Evolutionary conservation across 2,797 vertebrate genomes (phyloP).

Genomic region (Sebastes cheni): DNA sequence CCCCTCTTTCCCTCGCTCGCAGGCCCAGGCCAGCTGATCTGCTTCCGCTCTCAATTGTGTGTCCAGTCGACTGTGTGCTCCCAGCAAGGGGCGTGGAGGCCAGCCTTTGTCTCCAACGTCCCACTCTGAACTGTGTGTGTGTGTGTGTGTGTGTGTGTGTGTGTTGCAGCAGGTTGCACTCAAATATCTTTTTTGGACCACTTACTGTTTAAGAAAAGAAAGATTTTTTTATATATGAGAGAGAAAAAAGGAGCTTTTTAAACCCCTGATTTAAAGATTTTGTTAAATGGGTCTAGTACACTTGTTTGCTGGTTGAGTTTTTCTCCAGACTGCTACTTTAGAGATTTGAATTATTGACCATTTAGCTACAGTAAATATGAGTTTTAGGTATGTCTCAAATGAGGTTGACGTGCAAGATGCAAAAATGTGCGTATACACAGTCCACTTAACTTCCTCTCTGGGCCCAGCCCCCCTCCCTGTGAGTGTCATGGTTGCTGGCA

Average conservation of each 20-base stretch:
- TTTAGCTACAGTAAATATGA: background rate
- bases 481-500: conserved; percentile 72
- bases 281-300: background rate
- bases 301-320: background rate
- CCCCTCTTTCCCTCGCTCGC: conserved; percentile 24
- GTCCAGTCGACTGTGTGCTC: conserved; percentile 82
- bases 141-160: conserved; percentile 20
- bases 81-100: conserved; percentile 71
- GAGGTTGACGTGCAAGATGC: background rate
- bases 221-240: background rate
- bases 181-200: conserved; percentile 34
- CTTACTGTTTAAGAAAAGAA: conserved; percentile 27
- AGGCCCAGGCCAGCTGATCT: conserved; percentile 81
- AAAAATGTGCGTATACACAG: conserved; percentile 17
- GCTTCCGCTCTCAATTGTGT: conserved; percentile 83
- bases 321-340: background rate
- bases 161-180: conserved; percentile 39
- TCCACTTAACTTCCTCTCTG: conserved; percentile 61
- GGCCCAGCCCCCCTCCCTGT: conserved; percentile 35
- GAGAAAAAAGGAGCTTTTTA: conserved; percentile 5
- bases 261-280: background rate
- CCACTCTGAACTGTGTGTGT: conserved; percentile 56
- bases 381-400: background rate
- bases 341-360: background rate
- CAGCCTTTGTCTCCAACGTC: conserved; percentile 75